These are phyloP conservation scores for Drosophila macrospina DNA, from an alignment of 2,888 invertebrate genomes.

Conservation along the genomic window DNA sequence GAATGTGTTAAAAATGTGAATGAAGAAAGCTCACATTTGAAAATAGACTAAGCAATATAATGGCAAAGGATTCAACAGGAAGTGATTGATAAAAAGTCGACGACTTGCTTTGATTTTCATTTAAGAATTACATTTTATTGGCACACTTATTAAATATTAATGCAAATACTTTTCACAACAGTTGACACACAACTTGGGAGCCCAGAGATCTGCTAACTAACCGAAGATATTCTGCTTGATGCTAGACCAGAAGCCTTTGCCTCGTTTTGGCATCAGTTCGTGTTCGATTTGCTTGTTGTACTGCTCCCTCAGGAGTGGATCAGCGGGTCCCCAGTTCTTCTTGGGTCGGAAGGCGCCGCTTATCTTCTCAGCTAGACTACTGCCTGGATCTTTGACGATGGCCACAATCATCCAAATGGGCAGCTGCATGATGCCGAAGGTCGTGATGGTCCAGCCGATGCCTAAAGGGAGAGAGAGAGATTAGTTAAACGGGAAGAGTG, in stretches of 20 bases:
- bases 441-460: conserved; percentile 86
- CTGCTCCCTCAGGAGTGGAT: conserved; percentile 86
- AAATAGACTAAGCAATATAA: too few relatives aligned
- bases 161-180: conserved; percentile 21
- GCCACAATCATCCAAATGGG: conserved; percentile 84
- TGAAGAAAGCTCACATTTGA: too few relatives aligned
- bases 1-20: too few relatives aligned
- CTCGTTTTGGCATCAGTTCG: conserved; percentile 67
- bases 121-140: conserved; percentile 51
- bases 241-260: conserved; percentile 69
- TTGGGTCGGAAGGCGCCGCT: conserved; percentile 86
- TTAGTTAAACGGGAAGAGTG: not conserved
- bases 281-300: conserved; percentile 85
- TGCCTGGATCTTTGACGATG: conserved; percentile 80
- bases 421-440: conserved; percentile 86
- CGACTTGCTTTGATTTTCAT: not conserved
- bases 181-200: conserved; percentile 14
- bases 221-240: conserved; percentile 83
- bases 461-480: conserved; percentile 47
- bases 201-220: conserved; percentile 51
- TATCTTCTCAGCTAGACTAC: conserved; percentile 81
- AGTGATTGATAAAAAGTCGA: too few relatives aligned
- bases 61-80: too few relatives aligned
- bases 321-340: conserved; percentile 87
- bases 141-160: conserved; percentile 45